Evolutionary conservation across 2,888 invertebrate genomes (phyloP).

Genomic region (Gerris lacustris): DNA sequence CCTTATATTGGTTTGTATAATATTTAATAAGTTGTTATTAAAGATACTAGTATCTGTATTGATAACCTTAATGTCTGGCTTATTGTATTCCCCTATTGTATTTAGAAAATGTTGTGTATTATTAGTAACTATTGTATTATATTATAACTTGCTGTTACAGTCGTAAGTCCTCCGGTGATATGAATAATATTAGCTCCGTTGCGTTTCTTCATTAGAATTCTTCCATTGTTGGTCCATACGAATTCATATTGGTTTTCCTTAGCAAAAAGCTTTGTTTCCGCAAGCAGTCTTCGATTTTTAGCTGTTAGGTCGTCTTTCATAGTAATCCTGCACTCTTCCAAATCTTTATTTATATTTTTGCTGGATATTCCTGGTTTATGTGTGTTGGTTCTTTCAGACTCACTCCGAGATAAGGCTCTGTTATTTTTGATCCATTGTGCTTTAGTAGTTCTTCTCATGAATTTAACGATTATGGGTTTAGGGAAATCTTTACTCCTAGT

Average conservation of each 20-base stretch:
- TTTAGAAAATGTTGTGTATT: neutral
- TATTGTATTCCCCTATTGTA: neutral
- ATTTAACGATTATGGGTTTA: too few species aligned
- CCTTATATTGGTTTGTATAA: neutral
- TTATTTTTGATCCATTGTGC: neutral
- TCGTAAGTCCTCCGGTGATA: neutral
- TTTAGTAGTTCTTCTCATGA: too few species aligned
- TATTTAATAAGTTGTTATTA: neutral
- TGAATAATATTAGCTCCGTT: neutral
- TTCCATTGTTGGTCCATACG: neutral
- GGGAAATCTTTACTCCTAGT: too few species aligned
- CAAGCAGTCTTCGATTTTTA: neutral
- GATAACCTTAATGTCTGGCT: neutral
- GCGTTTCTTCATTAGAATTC: neutral
- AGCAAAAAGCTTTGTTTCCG: neutral
- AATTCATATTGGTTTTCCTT: neutral
- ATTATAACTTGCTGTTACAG: neutral
- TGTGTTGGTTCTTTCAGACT: neutral
- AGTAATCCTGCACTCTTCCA: neutral
- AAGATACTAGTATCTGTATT: neutral
- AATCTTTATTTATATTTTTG: neutral
- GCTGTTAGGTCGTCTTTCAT: neutral
- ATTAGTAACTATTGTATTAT: neutral
- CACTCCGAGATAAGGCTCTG: neutral
- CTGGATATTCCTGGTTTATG: neutral